Evolutionary conservation across 2,113 vertebrate species (phyloP).

Genomic region (Cyanocitta stelleri): DNA sequence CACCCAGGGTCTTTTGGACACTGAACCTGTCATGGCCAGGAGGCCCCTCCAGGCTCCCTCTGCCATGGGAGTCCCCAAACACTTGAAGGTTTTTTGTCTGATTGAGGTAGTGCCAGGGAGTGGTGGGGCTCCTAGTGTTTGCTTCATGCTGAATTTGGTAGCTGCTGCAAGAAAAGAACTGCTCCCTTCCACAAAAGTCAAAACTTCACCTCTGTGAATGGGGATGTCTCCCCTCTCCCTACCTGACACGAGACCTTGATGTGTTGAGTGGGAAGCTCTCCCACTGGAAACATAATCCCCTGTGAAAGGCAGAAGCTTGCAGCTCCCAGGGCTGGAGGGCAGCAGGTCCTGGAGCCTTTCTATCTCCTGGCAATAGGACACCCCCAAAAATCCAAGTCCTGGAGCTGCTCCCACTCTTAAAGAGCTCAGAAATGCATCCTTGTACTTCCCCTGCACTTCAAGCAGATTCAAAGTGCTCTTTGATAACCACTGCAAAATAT

Average conservation of each 20-base stretch:
- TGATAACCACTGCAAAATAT: neutral
- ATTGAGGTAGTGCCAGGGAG: neutral
- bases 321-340: neutral
- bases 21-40: neutral
- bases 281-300: neutral
- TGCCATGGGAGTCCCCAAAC: neutral
- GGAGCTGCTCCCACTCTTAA: neutral
- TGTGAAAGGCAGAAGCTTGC: neutral
- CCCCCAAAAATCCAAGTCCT: neutral
- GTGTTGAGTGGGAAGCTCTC: neutral
- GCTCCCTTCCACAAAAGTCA: neutral
- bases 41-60: neutral
- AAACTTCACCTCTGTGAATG: neutral
- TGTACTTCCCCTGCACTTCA: neutral
- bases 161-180: neutral
- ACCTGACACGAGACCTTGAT: neutral
- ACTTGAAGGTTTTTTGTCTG: neutral
- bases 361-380: neutral
- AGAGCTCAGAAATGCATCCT: neutral
- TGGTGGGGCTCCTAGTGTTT: neutral
- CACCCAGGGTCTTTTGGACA: neutral
- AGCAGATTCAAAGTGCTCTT: neutral
- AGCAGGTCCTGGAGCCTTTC: neutral
- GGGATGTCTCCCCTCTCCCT: neutral
- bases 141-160: neutral